These are phyloP conservation scores for Caprella mutica DNA, from an alignment of 2,888 invertebrate species.

Conservation along the genomic window DNA sequence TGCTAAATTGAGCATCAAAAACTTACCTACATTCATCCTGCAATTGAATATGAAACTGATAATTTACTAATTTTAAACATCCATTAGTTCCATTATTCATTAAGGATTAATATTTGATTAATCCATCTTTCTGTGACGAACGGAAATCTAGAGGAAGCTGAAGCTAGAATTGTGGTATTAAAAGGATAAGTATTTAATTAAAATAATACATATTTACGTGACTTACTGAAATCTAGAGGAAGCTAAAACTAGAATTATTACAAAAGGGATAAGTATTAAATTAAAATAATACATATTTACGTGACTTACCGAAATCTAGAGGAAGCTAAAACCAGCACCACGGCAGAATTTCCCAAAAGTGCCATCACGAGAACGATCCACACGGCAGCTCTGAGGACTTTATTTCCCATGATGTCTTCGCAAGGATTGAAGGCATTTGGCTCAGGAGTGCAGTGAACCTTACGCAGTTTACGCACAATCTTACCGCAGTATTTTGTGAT, in stretches of 20 bases:
- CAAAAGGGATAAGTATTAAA: neutral
- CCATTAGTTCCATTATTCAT: too few relatives aligned
- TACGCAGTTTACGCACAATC: conserved; percentile 38
- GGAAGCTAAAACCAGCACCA: conserved; percentile 60
- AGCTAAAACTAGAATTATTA: too few relatives aligned
- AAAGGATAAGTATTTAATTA: neutral
- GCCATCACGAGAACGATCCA: conserved; percentile 77
- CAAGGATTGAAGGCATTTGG: conserved; percentile 77
- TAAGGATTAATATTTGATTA: too few relatives aligned
- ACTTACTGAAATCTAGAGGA: too few relatives aligned
- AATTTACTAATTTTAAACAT: too few relatives aligned
- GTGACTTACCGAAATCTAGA: conserved; percentile 40
- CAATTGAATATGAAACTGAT: too few relatives aligned
- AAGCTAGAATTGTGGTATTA: too few relatives aligned
- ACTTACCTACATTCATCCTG: conserved; percentile 51
- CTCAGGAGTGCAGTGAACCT: conserved; percentile 54
- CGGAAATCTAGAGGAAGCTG: too few relatives aligned
- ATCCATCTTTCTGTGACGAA: too few relatives aligned
- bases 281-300: neutral
- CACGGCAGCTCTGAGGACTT: conserved; percentile 50
- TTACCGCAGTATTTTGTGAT: conserved; percentile 47
- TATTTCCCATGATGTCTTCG: conserved; percentile 77
- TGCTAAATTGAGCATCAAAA: conserved; percentile 70
- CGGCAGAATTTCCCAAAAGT: conserved; percentile 69
- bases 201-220: too few relatives aligned